Evolutionary conservation across 2,888 invertebrate species (phyloP), one percentile per base, ranked within the genome.

Genomic region (Plebejus melissa): DNA sequence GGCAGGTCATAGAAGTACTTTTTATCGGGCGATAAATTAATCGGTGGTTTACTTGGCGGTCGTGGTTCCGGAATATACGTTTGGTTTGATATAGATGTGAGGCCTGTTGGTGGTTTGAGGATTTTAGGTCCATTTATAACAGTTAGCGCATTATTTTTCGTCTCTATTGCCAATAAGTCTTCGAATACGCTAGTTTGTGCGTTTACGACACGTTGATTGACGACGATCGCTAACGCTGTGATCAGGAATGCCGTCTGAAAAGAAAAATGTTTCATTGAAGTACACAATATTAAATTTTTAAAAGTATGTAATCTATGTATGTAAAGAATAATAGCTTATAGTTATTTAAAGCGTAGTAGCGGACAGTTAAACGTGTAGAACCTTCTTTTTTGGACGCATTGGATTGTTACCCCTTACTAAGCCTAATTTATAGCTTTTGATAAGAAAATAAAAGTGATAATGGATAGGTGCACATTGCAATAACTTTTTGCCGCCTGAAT

Each of bases 181-280:
- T 83, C 80, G 80, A 81, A 79, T 79, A 78, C 80, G 80, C 85
- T 88, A 84, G 87, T 83, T 75, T 86, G 83, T 81, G 86, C 86
- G 82, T 85, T 85, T 82, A 86, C 89, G 83, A 86, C 88, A 85
- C 86, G 86, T 86, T 87, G 84, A 84, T 85, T 87, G 87, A 91
- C 87, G 88, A 87, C 88, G 88, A 92, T 89, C 88, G 88, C 89
- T 88, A 92, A 87, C 85, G 88, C 87, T 84, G 88, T 84, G 88
- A 93, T 88, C 90, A 93, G 88, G 87, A 91, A 88, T 90, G 90
- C 85, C 88, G 90, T 89, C 93, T 93, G 91, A 70, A 88, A 87
- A 80, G 28, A 78, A 82, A 82, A 86, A 65, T 76, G 0, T 11
- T 22, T 16, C 1, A 54, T 41, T 74, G n/a, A 41, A 69, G n/a